Base-by-base conservation (phyloP, 2,888 invertebrate genomes). In the Onchidella celtica region DNA sequence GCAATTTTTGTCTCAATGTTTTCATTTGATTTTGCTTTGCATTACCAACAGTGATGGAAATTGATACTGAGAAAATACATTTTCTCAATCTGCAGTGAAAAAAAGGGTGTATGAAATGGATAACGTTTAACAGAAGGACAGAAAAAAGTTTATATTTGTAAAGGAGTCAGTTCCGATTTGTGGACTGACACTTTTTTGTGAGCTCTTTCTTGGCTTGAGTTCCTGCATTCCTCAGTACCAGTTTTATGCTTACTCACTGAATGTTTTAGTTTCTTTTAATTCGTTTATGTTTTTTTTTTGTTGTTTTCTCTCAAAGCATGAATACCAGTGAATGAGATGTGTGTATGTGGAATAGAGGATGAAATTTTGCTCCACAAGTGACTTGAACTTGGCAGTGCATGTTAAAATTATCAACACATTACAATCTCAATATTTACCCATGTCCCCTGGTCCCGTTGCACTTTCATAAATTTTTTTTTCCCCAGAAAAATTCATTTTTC, bases 1-100 rank as follows among this genome's bases (percentile, higher is more conserved):
- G 3, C n/a, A 32, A 36, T 69, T 69, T 3, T 40, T 69, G 29
- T 69, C 47, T 24, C 29, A 69, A 40, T 69, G 24, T 69, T 69
- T 2, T 21, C 40, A n/a, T 24, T 38, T 38, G n/a, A n/a, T 29
- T 4, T n/a, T 47, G 6, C 9, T 47, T 47, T 47, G 17, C 38
- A 40, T 40, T 69, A 2, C 2, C 24, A 36, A 4, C 36, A 14
- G 24, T 11, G 6, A 9, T 3, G 14, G n/a, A 29, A 29, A 69
- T 14, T 38, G 38, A 40, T 69, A 47, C 47, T 47, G 47, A 47
- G 47, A 47, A 17, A 17, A n/a, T n/a, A n/a, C n/a, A n/a, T n/a
- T n/a, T n/a, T n/a, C n/a, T n/a, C n/a, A n/a, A n/a, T n/a, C n/a
- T n/a, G n/a, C n/a, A n/a, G n/a, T n/a, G n/a, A n/a, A n/a, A n/a